phyloP scores from a whole-genome alignment of 2,113 vertebrate species.

The Psammodynastes pulverulentus region DNA sequence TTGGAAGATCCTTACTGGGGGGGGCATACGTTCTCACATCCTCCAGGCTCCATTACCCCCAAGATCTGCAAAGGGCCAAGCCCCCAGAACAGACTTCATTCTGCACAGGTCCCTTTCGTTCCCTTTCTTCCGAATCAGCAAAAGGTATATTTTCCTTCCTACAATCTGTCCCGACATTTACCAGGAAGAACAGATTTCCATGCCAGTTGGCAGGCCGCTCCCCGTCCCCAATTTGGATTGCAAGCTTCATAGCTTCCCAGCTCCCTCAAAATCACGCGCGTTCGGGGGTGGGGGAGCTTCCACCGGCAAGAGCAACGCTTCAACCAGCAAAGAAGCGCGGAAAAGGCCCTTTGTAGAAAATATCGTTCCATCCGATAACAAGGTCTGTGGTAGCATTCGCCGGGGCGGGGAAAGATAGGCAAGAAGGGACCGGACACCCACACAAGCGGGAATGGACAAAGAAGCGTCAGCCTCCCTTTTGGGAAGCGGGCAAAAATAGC shows the following conservation, averaged over 20 bases:
- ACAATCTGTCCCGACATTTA: neutral
- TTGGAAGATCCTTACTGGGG: neutral
- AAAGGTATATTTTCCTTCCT: neutral
- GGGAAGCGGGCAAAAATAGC: neutral
- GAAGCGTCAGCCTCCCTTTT: neutral
- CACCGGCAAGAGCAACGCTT: neutral
- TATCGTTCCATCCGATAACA: neutral
- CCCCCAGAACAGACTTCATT: neutral
- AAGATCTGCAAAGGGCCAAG: neutral
- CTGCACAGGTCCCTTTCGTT: neutral
- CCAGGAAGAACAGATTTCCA: neutral
- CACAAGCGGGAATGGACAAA: neutral
- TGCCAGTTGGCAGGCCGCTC: neutral
- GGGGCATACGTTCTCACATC: neutral
- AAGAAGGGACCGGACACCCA: neutral
- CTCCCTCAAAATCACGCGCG: neutral
- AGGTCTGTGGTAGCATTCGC: neutral
- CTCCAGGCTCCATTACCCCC: neutral
- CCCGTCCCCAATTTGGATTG: neutral
- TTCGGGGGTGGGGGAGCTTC: too few species aligned
- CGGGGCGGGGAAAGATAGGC: too few species aligned
- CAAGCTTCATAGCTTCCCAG: neutral
- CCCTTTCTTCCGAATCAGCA: neutral
- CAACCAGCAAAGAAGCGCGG: neutral
- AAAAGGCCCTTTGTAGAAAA: neutral